A percentile compares a stretch with the other conserved stretches of the same genome.
Evolutionary conservation across 2,797 vertebrate genomes (phyloP).

Genomic region (Chloroceryle amazona): DNA sequence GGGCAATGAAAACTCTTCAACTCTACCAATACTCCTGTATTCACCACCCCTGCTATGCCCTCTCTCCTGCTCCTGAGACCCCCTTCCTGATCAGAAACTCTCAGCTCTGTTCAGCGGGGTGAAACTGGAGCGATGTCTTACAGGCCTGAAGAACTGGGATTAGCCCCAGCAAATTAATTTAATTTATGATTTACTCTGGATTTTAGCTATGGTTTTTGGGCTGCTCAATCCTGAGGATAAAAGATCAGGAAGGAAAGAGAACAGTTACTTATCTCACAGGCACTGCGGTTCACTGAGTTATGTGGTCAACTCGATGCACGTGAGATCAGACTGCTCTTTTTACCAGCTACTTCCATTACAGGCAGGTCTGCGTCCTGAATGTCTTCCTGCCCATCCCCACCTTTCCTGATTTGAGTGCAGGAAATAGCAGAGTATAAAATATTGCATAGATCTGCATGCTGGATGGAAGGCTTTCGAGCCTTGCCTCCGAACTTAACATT

Average conservation of each 20-base stretch:
- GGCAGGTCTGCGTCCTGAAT: neutral
- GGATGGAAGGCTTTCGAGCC: neutral
- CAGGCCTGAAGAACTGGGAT: neutral
- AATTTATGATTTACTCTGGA: constrained; percentile 5
- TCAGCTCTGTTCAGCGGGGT: neutral
- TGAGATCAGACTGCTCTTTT: neutral
- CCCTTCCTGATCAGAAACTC: neutral
- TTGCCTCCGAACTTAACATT: neutral
- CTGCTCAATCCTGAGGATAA: constrained; percentile 3
- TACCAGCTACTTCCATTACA: constrained; percentile 36
- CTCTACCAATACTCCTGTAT: neutral
- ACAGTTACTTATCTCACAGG: constrained; percentile 16
- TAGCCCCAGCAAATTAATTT: neutral
- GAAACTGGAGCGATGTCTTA: neutral
- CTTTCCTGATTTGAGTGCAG: constrained; percentile 52
- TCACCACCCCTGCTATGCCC: neutral
- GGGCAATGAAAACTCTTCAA: neutral
- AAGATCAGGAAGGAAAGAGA: constrained; percentile 61
- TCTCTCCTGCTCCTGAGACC: neutral
- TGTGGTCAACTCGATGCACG: neutral
- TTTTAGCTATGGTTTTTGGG: neutral
- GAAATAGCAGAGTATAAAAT: constrained; percentile 26
- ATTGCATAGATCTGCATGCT: neutral
- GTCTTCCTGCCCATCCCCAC: constrained; percentile 58
- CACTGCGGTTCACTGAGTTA: constrained; percentile 50